Percentiles rank a stretch among this genome's conserved stretches.
These are phyloP conservation scores for Cossypha dichroa DNA, from an alignment of 2,797 vertebrate genomes.

Conservation along the genomic window DNA sequence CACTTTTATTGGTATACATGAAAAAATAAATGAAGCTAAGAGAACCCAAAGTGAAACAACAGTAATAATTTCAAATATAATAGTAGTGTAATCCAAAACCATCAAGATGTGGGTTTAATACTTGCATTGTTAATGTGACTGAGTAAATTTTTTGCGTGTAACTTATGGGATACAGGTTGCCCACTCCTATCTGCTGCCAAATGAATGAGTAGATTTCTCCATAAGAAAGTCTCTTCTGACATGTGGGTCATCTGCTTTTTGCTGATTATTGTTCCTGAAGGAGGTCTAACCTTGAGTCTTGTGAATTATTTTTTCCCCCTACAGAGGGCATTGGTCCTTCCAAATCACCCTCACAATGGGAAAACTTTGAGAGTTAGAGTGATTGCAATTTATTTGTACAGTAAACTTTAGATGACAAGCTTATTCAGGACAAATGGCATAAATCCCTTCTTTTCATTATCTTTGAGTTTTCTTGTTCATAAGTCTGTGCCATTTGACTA, in stretches of 20 bases:
- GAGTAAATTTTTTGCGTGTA: not conserved
- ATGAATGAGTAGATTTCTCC: not conserved
- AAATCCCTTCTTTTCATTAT: not conserved
- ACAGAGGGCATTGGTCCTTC: not conserved
- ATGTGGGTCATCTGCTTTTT: not conserved
- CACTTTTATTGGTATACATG: not conserved
- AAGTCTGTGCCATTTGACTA: not conserved
- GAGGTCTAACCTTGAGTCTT: not conserved
- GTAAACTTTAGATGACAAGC: not conserved
- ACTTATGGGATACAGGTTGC: not conserved
- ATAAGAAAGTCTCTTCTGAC: not conserved
- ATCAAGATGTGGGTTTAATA: not conserved
- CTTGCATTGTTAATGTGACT: not conserved
- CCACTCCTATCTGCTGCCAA: not conserved
- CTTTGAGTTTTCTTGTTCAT: not conserved
- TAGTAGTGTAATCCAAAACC: not conserved
- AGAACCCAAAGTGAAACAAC: not conserved
- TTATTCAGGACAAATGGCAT: not conserved
- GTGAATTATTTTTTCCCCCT: not conserved
- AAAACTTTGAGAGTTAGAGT: not conserved
- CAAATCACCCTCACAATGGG: not conserved
- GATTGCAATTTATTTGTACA: not conserved
- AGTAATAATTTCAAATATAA: not conserved
- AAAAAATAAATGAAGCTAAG: not conserved
- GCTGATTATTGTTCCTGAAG: not conserved